Conservation (phyloP, 2,797 vertebrate genomes). For the Notamacropus eugenii region DNA sequence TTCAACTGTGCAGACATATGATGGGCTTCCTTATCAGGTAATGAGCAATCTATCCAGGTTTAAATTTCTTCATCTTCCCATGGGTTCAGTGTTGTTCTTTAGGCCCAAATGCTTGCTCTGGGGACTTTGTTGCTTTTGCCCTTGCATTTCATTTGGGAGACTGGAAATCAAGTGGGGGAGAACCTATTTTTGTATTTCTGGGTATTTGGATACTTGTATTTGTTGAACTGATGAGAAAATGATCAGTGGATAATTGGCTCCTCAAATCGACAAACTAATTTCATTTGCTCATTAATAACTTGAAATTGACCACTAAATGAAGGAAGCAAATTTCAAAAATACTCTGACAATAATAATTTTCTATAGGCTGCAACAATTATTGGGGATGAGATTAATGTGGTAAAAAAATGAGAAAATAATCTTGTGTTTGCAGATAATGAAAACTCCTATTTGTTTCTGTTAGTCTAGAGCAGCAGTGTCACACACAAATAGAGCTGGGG, state of each 20-base stretch:
- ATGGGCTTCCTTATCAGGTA: neutral
- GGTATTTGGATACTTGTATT: slow-evolving; percentile 43
- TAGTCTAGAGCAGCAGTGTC: slow-evolving; percentile 15
- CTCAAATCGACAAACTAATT: slow-evolving; percentile 2
- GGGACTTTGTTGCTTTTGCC: neutral
- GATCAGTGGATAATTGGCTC: slow-evolving; percentile 2
- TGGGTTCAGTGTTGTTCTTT: neutral
- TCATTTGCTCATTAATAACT: slow-evolving; percentile 59
- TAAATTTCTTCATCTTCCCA: neutral
- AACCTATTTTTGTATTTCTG: neutral
- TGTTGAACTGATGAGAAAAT: slow-evolving; percentile 26
- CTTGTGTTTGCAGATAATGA: slow-evolving; percentile 37
- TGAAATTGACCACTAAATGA: slow-evolving; percentile 53
- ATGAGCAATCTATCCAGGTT: neutral
- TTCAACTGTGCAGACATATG: neutral
- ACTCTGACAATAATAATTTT: slow-evolving; percentile 32
- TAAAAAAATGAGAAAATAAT: slow-evolving; percentile 43
- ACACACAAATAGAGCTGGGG: neutral
- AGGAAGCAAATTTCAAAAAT: slow-evolving; percentile 37
- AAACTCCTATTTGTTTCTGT: slow-evolving; percentile 45
- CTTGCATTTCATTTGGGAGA: neutral
- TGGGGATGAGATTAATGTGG: slow-evolving; percentile 20
- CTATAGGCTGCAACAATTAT: slow-evolving; percentile 34
- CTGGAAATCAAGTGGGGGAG: neutral
- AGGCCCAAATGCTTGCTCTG: neutral